Conservation (phyloP, 2,113 vertebrate species). For the Syngnathoides biaculeatus region DNA sequence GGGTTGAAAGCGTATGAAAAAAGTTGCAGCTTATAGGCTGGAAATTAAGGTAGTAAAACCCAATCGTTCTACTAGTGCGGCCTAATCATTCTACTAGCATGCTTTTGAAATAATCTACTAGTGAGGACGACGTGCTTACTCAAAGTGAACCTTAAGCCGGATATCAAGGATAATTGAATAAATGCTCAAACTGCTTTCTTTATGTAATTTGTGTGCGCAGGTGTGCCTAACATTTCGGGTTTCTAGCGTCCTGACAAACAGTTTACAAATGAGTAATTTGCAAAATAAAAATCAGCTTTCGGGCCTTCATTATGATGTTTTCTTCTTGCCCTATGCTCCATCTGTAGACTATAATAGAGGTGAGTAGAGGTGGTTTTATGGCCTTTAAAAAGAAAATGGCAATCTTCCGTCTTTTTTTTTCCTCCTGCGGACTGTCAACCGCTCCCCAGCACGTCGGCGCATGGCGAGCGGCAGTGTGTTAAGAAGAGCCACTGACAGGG, state of each 20-base stretch:
- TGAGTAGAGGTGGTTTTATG: neutral
- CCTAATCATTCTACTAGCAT: no score
- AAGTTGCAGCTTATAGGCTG: no score
- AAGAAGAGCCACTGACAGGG: constrained; percentile 68
- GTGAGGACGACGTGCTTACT: no score
- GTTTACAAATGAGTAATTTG: neutral
- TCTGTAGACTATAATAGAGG: constrained; percentile 8
- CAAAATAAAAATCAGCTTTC: constrained; percentile 24
- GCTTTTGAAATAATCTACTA: no score
- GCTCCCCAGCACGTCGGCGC: constrained; percentile 45
- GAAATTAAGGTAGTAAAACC: no score
- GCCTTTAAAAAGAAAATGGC: constrained; percentile 8
- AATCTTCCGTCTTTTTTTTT: constrained; percentile 49
- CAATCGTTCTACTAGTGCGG: no score
- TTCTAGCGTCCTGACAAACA: neutral
- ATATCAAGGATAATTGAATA: no score
- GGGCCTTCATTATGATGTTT: constrained; percentile 25
- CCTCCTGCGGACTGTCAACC: constrained; percentile 30
- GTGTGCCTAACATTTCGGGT: neutral
- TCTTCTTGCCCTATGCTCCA: neutral
- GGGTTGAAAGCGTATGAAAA: no score
- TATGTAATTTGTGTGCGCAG: neutral
- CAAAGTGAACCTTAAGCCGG: no score
- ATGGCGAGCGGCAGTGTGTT: constrained; percentile 62
- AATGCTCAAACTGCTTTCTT: constrained; percentile 8